Conservation (phyloP, 2,797 vertebrate species). For the Pyrocephalus nanus region DNA sequence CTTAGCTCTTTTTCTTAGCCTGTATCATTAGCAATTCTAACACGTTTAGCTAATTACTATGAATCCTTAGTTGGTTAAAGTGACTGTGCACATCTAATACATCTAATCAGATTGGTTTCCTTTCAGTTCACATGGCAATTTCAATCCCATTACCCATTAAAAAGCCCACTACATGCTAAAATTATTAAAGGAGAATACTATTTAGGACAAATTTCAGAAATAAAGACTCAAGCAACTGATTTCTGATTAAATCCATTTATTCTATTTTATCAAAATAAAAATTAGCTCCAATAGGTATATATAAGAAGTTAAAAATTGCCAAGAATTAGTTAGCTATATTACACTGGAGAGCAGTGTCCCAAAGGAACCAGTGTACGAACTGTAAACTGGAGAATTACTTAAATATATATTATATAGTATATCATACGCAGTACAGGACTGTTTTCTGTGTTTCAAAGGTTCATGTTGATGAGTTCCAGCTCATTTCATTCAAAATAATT, state of each 20-base stretch:
- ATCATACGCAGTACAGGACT: not conserved
- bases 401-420: not conserved
- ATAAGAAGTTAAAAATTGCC: not conserved
- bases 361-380: not conserved
- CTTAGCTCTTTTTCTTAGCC: not conserved
- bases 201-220: not conserved
- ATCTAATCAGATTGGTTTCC: not conserved
- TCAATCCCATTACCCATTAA: not conserved
- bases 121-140: not conserved
- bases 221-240: not conserved
- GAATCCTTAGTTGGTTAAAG: not conserved
- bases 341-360: not conserved
- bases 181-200: not conserved
- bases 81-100: not conserved
- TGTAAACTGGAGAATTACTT: not conserved
- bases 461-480: not conserved
- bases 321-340: not conserved
- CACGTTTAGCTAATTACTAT: not conserved
- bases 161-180: not conserved
- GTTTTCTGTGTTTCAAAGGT: not conserved
- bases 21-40: constrained; percentile 4
- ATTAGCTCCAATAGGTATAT: not conserved
- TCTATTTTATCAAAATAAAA: not conserved
- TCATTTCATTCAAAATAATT: not conserved
- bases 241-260: not conserved